Percentiles rank a stretch among this genome's conserved stretches.
Conservation (phyloP, 2,113 vertebrate genomes). For the Tachycineta bicolor region DNA sequence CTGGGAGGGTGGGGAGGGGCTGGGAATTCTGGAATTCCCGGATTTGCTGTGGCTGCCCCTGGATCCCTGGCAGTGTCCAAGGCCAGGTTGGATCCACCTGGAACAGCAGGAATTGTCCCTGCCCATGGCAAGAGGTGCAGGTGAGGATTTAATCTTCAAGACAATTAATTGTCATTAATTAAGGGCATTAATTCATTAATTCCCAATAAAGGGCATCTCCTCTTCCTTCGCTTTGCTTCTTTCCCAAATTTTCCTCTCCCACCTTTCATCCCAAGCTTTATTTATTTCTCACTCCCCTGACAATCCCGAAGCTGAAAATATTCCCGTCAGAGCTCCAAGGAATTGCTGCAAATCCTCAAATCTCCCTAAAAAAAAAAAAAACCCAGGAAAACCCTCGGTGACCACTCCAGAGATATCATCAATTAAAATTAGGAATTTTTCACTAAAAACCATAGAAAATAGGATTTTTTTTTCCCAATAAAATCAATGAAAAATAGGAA, state of each 20-base stretch:
- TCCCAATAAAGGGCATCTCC: neutral
- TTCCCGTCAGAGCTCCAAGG: neutral
- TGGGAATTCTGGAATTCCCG: too few relatives aligned
- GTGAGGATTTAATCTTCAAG: neutral
- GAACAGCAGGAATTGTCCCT: fast-evolving
- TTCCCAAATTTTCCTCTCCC: neutral
- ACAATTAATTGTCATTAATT: neutral
- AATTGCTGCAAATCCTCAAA: fast-evolving
- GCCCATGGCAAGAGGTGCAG: fast-evolving
- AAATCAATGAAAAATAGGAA: fast-evolving
- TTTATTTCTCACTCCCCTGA: neutral
- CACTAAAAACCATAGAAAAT: neutral
- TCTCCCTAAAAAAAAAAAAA: neutral
- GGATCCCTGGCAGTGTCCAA: neutral
- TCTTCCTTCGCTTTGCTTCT: neutral
- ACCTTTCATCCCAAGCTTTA: neutral
- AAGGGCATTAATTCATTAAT: neutral
- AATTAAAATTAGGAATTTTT: neutral
- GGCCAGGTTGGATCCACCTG: neutral
- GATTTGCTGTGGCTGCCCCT: too few relatives aligned
- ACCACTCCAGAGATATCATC: too few relatives aligned
- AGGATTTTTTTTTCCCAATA: neutral
- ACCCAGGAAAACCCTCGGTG: neutral
- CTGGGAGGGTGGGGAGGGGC: too few relatives aligned
- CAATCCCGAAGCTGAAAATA: neutral